A percentile compares a stretch with the other conserved stretches of the same genome.
Conservation (phyloP, 2,888 invertebrate species). For the Cartodere bifasciata region DNA sequence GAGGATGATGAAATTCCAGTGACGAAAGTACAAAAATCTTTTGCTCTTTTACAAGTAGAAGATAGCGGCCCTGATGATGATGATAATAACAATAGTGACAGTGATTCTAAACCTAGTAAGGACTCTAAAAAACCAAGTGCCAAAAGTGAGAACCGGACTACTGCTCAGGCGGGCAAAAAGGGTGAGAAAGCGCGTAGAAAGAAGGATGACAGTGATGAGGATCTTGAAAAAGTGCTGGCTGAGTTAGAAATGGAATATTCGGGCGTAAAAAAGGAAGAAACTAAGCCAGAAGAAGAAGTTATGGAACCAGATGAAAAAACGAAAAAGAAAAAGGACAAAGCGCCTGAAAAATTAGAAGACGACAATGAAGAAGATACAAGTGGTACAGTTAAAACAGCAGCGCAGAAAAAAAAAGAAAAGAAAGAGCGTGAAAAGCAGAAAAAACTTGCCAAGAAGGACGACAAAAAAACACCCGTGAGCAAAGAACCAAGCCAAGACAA, state of each 20-base stretch:
- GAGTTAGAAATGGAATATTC: slow-evolving; percentile 73
- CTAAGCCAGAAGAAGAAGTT: slow-evolving; percentile 13
- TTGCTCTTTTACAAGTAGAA: slow-evolving; percentile 55
- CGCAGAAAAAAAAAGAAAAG: slow-evolving; percentile 83
- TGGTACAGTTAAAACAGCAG: slow-evolving; percentile 61
- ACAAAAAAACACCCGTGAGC: slow-evolving; percentile 19
- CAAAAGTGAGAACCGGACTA: slow-evolving; percentile 33
- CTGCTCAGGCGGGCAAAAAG: slow-evolving; percentile 45
- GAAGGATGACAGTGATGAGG: slow-evolving; percentile 66
- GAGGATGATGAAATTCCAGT: slow-evolving; percentile 35
- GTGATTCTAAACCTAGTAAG: slow-evolving; percentile 32
- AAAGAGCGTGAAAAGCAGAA: slow-evolving; percentile 71
- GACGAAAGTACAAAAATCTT: slow-evolving; percentile 33
- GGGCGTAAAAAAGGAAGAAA: slow-evolving; percentile 43
- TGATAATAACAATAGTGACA: slow-evolving; percentile 29
- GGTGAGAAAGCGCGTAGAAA: slow-evolving; percentile 60
- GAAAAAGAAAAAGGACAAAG: slow-evolving; percentile 14
- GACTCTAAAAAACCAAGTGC: slow-evolving; percentile 34
- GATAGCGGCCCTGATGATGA: slow-evolving; percentile 39
- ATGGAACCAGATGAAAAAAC: slow-evolving; percentile 26
- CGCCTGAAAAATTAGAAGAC: slow-evolving; percentile 32
- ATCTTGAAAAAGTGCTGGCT: slow-evolving; percentile 71
- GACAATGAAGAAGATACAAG: slow-evolving; percentile 44
- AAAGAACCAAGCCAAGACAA: slow-evolving; percentile 14
- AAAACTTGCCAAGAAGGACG: slow-evolving; percentile 53